A percentile compares a stretch with the other conserved stretches of the same genome.
Conservation (phyloP, 2,113 vertebrate genomes). For the Zosterops hypoxanthus region DNA sequence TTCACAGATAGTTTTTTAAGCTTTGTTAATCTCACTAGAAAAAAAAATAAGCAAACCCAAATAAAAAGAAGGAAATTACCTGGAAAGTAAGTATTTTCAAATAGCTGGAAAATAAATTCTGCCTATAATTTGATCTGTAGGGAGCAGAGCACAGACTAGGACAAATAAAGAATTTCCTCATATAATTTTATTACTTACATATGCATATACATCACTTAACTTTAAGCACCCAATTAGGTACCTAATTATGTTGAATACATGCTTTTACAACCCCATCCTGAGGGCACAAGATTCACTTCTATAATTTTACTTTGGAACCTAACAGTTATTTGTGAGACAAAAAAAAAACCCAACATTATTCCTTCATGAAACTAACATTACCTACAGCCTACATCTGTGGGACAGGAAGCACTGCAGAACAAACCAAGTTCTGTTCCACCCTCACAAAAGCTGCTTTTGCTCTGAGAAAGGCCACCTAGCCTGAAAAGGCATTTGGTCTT, state of each 20-base stretch:
- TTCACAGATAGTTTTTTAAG: neutral
- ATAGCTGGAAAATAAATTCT: neutral
- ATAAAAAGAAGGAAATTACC: neutral
- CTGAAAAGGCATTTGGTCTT: neutral
- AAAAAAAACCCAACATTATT: neutral
- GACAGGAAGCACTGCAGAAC: neutral
- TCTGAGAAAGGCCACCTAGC: neutral
- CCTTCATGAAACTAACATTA: neutral
- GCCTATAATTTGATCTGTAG: neutral
- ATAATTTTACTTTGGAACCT: neutral
- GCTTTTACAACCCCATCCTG: neutral
- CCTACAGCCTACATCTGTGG: neutral
- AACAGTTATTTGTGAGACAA: neutral
- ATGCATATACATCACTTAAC: neutral
- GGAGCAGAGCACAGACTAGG: neutral
- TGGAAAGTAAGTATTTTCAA: neutral
- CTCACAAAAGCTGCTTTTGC: neutral
- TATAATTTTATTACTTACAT: slow-evolving; percentile 18
- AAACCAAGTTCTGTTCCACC: neutral
- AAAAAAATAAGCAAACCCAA: neutral
- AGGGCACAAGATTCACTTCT: neutral
- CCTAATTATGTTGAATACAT: neutral
- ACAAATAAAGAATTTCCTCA: neutral
- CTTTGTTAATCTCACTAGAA: neutral
- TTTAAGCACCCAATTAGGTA: neutral